phyloP scores from a whole-genome alignment of 2,888 invertebrate species.

The Reticulitermes lucifugus region DNA sequence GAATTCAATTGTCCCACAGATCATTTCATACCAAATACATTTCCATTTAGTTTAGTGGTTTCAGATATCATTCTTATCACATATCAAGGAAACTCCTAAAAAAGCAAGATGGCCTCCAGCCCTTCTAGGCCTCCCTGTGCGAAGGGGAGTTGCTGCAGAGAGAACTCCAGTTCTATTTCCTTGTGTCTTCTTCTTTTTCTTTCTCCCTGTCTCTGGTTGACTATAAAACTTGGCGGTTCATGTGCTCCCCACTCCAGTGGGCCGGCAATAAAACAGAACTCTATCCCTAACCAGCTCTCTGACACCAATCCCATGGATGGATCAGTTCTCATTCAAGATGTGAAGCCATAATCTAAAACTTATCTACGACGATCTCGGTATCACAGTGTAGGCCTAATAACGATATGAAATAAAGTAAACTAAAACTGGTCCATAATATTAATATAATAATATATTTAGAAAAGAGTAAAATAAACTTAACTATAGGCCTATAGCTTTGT shows the following conservation, averaged over 20 bases:
- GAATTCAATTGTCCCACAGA: neutral
- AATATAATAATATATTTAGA: too few relatives aligned
- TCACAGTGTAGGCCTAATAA: too few relatives aligned
- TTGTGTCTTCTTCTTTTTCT: slow-evolving; percentile 28
- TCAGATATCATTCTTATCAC: slow-evolving; percentile 1
- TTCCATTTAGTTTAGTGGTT: neutral
- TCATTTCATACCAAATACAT: neutral
- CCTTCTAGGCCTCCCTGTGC: neutral
- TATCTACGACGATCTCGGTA: neutral
- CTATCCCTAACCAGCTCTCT: slow-evolving; percentile 4
- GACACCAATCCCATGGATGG: slow-evolving; percentile 1
- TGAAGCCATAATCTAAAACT: neutral
- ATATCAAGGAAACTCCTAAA: neutral
- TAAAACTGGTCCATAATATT: too few relatives aligned
- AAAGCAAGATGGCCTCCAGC: neutral
- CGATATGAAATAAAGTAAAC: too few relatives aligned
- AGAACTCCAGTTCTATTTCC: slow-evolving; percentile 28
- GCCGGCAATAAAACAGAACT: slow-evolving; percentile 15
- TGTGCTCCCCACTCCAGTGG: slow-evolving; percentile 34
- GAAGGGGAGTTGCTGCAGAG: neutral
- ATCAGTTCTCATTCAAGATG: neutral
- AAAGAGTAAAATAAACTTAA: too few relatives aligned
- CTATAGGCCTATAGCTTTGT: too few relatives aligned
- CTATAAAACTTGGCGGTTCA: slow-evolving; percentile 31
- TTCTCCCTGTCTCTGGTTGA: slow-evolving; percentile 36